Base-by-base conservation (phyloP, 2,888 invertebrate species). In the Sinohyriopsis cumingii region DNA sequence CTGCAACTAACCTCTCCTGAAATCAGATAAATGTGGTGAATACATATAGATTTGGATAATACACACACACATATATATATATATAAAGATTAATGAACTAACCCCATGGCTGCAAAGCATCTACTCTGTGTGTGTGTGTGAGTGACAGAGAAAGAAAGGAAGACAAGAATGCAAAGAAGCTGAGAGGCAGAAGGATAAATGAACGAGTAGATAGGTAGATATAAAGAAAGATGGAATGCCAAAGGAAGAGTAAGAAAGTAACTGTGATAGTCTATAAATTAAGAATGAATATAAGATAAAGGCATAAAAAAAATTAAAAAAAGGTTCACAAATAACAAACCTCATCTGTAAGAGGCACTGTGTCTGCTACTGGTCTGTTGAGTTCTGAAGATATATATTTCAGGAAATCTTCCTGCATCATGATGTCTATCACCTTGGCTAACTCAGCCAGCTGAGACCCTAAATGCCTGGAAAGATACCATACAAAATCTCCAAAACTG, bases 371-470 rank as follows among this genome's bases (percentile, higher is more conserved):
- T 18, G 96, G 95, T 83, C 97, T 92, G 91, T 96, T 97, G 28
- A 99, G 92, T 90, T 99, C 98, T 22, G 95, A 93, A 5, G 97
- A 95, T 66, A 97, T 94, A 89, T 96, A 96, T 81, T 95, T 93
- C 86, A 95, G 95, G 90, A 99, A 98, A 90, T 99, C 99, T 68
- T 96, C 95, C 75, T 94, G 95, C 81, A 99, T 92, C 97, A 99
- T 97, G 91, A 96, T 97, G 87, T 98, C 97, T 81, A 99, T 98
- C 25, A 98, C 92, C 87, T 95, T 94, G 86, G 96, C 95, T 94
- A 99, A 95, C 92, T 99, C 99, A 74, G 94, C 94, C 66, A 99
- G 92, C 90, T 99, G 99, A 71, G 97, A 96, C 70, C 97, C 95
- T 74, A 99, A 92, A 91, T 99, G 97, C 82, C 98, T 94, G 89